These are phyloP conservation scores for Caradrina kadenii DNA, from an alignment of 2,888 invertebrate genomes.

Conservation along the genomic window DNA sequence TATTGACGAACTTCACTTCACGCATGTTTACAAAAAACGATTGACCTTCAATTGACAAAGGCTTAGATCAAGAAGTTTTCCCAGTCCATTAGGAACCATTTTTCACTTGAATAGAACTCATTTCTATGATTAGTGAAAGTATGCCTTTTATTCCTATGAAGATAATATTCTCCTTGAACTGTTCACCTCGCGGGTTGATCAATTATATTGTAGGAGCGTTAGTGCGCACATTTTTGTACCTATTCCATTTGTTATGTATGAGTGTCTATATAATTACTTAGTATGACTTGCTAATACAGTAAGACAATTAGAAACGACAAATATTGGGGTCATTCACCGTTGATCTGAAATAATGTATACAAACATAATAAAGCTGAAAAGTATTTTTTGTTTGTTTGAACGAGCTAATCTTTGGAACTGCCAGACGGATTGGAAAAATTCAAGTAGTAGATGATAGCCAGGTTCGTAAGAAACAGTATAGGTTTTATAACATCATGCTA, in stretches of 20 bases:
- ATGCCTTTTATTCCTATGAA: constrained; percentile 1
- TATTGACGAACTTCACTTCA: neutral
- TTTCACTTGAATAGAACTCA: constrained; percentile 19
- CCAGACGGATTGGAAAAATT: too few relatives aligned
- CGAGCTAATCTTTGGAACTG: too few relatives aligned
- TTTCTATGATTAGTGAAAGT: constrained; percentile 5
- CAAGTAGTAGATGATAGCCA: too few relatives aligned
- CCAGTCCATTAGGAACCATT: constrained; percentile 9
- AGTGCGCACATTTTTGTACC: constrained; percentile 25
- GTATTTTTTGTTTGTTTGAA: too few relatives aligned
- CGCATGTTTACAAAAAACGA: neutral
- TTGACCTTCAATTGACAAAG: constrained; percentile 12
- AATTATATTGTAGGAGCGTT: constrained; percentile 26
- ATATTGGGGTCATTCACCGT: too few relatives aligned
- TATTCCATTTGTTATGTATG: neutral
- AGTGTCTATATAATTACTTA: too few relatives aligned
- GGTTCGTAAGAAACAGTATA: too few relatives aligned
- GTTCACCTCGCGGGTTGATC: constrained; percentile 7
- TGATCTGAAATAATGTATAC: too few relatives aligned
- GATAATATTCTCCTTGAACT: neutral
- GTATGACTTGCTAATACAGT: constrained; percentile 7
- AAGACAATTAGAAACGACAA: too few relatives aligned
- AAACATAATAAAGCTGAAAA: too few relatives aligned
- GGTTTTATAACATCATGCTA: too few relatives aligned
- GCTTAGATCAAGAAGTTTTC: neutral